A percentile compares a stretch with the other conserved stretches of the same genome.
phyloP scores from a whole-genome alignment of 2,113 vertebrate genomes.

The Muntiacus reevesi region DNA sequence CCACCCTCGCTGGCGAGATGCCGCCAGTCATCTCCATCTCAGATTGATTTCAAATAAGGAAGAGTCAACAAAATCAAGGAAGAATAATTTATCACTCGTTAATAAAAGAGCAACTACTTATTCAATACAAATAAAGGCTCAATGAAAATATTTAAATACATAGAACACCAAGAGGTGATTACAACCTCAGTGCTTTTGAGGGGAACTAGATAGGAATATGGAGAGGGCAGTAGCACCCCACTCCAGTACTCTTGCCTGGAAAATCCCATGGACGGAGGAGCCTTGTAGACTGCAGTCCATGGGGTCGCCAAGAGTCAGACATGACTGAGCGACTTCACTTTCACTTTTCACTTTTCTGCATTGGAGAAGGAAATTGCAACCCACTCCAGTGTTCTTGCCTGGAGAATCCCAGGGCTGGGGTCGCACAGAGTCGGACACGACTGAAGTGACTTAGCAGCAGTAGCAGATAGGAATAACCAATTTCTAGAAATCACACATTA shows the following conservation, averaged over 20 bases:
- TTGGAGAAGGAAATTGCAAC: too few relatives aligned
- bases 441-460: too few relatives aligned
- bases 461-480: neutral
- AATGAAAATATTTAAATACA: neutral
- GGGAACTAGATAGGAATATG: neutral
- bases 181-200: neutral
- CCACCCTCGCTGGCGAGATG: conserved; percentile 53
- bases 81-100: conserved; percentile 72
- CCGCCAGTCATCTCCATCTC: conserved; percentile 49
- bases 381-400: too few relatives aligned
- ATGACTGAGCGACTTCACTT: too few relatives aligned
- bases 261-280: too few relatives aligned
- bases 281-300: too few relatives aligned
- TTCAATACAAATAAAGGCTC: neutral
- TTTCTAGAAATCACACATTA: neutral
- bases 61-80: conserved; percentile 64
- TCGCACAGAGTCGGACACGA: too few relatives aligned
- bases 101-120: conserved; percentile 69
- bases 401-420: too few relatives aligned
- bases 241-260: too few relatives aligned
- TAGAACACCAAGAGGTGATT: neutral
- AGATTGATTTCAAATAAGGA: conserved; percentile 72
- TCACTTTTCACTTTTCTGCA: too few relatives aligned
- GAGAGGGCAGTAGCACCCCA: too few relatives aligned
- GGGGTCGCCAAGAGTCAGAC: too few relatives aligned